A percentile compares a stretch with the other conserved stretches of the same genome.
Conservation (phyloP, 2,888 invertebrate species). For the Leuctra nigra region DNA sequence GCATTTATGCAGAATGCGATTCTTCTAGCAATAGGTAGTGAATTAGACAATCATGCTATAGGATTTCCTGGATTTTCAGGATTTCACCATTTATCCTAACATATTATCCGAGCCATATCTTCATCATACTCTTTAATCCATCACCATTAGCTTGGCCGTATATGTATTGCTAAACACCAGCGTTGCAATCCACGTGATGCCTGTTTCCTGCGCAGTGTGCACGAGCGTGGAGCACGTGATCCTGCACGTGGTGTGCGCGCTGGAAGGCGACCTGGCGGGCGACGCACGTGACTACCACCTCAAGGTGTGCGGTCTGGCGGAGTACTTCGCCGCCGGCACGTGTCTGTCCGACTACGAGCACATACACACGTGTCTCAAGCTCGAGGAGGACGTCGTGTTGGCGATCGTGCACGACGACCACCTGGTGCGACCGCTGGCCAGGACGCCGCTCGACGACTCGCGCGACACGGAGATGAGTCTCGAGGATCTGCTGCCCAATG, state of each 20-base stretch:
- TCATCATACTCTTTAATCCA: no score
- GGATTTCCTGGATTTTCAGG: no score
- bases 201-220: no score
- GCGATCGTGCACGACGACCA: conserved; percentile 48
- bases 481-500: conserved; percentile 73
- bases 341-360: conserved; percentile 86
- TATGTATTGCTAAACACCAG: no score
- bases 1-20: no score
- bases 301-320: conserved; percentile 80
- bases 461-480: conserved; percentile 46
- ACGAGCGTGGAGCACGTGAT: conserved; percentile 82
- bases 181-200: no score
- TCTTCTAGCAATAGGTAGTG: no score
- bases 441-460: conserved; percentile 44
- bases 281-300: conserved; percentile 60
- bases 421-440: conserved; percentile 61
- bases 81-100: no score
- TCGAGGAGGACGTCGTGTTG: conserved; percentile 79
- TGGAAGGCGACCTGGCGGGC: conserved; percentile 65
- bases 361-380: conserved; percentile 85
- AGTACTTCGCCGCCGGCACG: conserved; percentile 80
- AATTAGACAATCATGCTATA: no score
- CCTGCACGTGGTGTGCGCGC: conserved; percentile 71
- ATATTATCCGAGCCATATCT: no score
- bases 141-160: no score